Evolutionary conservation across 1,140 invertebrate species (phyloP).

Genomic region (Neomicropteryx cornuta): DNA sequence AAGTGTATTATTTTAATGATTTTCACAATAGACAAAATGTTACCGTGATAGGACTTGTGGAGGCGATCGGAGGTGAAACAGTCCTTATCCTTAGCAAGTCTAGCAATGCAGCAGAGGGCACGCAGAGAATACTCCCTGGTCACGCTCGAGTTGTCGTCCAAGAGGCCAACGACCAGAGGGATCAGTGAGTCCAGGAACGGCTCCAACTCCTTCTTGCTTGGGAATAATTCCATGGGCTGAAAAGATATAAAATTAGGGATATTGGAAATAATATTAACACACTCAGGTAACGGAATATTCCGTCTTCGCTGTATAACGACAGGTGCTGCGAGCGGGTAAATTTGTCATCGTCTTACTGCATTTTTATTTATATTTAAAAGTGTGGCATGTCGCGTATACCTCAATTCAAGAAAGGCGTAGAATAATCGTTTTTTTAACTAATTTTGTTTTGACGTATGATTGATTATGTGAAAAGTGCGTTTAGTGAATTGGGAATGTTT

Average conservation of each 20-base stretch:
- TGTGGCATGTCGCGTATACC: no score
- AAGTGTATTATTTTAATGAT: no score
- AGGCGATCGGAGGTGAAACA: slow-evolving; percentile 36
- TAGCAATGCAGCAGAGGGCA: slow-evolving; percentile 39
- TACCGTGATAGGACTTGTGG: slow-evolving; percentile 40
- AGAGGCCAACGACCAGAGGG: slow-evolving; percentile 42
- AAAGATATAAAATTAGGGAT: slow-evolving; percentile 8
- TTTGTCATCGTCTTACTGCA: no score
- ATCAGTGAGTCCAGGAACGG: slow-evolving; percentile 36
- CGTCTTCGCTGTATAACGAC: no score
- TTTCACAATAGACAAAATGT: no score
- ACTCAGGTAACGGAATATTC: background rate
- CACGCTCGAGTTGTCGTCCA: slow-evolving; percentile 54
- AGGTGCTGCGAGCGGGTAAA: no score
- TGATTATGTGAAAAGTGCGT: no score
- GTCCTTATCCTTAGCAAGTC: slow-evolving; percentile 27
- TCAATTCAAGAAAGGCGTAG: no score
- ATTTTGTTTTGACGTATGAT: no score
- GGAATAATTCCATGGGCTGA: slow-evolving; percentile 32
- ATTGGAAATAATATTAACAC: background rate
- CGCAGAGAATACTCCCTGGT: slow-evolving; percentile 51
- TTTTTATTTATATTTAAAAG: no score
- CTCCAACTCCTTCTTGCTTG: slow-evolving; percentile 28
- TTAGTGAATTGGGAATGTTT: no score
- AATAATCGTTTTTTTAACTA: no score